A percentile compares a stretch with the other conserved stretches of the same genome.
These are phyloP conservation scores for Brachylomia viminalis DNA, from an alignment of 2,888 invertebrate genomes.

Conservation along the genomic window DNA sequence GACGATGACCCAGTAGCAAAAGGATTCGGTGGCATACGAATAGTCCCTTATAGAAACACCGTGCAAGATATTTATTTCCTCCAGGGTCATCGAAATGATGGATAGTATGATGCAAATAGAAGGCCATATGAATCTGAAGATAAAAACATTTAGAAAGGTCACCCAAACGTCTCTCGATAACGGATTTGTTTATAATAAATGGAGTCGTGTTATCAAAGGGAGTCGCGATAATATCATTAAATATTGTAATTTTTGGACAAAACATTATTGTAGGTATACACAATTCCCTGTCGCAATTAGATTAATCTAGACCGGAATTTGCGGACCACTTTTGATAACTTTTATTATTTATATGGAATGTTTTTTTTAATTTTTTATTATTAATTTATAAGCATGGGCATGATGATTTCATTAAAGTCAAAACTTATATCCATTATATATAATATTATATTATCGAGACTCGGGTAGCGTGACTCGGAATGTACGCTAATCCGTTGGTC, in stretches of 20 bases:
- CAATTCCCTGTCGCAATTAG: neutral
- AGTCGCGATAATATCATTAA: no score
- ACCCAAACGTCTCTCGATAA: conserved; percentile 5
- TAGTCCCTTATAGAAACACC: conserved; percentile 73
- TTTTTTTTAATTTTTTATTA: no score
- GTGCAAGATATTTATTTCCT: conserved; percentile 71
- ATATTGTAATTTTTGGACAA: neutral
- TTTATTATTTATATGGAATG: no score
- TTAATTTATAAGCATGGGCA: no score
- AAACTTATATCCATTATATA: no score
- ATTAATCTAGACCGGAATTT: neutral
- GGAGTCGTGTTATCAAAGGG: neutral
- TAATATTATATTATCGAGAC: no score
- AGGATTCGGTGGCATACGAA: conserved; percentile 78
- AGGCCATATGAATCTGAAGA: conserved; percentile 77
- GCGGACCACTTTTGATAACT: conserved; percentile 10
- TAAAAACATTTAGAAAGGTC: conserved; percentile 16
- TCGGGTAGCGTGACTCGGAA: no score
- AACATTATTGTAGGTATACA: neutral
- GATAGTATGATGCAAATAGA: conserved; percentile 60
- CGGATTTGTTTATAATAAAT: neutral
- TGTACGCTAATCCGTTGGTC: no score
- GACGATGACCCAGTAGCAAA: conserved; percentile 78
- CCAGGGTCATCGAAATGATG: conserved; percentile 64
- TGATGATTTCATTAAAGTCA: neutral